phyloP scores from a whole-genome alignment of 1,140 invertebrate genomes.

The Drosophila nigrodunni region DNA sequence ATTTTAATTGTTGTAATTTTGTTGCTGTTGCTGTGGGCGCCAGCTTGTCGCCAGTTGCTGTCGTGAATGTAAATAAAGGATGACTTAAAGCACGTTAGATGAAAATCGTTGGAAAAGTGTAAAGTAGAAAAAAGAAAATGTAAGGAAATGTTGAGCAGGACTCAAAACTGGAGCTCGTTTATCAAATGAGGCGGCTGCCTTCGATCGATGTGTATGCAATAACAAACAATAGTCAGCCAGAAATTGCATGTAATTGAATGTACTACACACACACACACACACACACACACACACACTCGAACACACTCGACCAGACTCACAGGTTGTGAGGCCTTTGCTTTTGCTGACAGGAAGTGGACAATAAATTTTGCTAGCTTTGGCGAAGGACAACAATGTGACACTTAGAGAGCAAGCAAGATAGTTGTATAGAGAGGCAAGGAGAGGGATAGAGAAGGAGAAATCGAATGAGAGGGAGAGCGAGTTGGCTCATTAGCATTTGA shows the following conservation, averaged over 20 bases:
- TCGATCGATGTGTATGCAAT: slow-evolving; percentile 69
- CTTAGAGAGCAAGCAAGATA: slow-evolving; percentile 22
- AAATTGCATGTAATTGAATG: slow-evolving; percentile 77
- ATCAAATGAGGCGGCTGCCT: slow-evolving; percentile 54
- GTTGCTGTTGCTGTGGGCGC: slow-evolving; percentile 54
- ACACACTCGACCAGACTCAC: slow-evolving; percentile 25
- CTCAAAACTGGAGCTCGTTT: slow-evolving; percentile 53
- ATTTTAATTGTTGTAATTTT: slow-evolving; percentile 78
- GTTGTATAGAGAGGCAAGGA: neutral
- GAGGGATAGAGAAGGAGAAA: neutral
- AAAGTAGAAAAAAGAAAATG: neutral
- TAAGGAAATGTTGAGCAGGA: slow-evolving; percentile 59
- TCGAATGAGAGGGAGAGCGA: neutral
- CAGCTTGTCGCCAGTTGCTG: slow-evolving; percentile 60
- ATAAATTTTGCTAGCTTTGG: slow-evolving; percentile 65
- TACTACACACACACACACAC: slow-evolving; percentile 22
- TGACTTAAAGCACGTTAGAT: slow-evolving; percentile 73
- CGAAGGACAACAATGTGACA: slow-evolving; percentile 55
- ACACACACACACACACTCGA: slow-evolving; percentile 12
- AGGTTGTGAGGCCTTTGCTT: slow-evolving; percentile 34
- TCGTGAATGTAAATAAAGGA: slow-evolving; percentile 67
- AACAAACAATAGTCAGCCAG: slow-evolving; percentile 58
- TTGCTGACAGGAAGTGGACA: slow-evolving; percentile 66
- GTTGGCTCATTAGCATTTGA: slow-evolving; percentile 75
- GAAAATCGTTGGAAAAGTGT: slow-evolving; percentile 24